Evolutionary conservation across 64 coral and sea anemone genomes (phyloP), one percentile per base, ranked within the genome.

Genomic region (Porites lutea): DNA sequence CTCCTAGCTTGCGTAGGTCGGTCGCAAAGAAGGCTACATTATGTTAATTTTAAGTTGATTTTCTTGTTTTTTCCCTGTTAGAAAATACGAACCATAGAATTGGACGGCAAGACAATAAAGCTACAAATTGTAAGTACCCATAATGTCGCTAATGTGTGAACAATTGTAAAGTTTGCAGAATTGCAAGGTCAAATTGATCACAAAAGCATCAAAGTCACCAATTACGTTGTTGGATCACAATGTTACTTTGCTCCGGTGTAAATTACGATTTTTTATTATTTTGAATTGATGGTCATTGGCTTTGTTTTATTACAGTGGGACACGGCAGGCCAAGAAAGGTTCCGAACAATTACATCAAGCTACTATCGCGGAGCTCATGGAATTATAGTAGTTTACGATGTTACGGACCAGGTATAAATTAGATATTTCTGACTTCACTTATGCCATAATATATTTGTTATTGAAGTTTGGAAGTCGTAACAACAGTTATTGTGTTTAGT

Each of bases 11-110:
- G 45, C 46, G 62, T 46, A 65, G 19, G 21, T 83, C 75, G 79
- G 87, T 74, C 52, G 73, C 68, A 19, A 20, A 64, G 48, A 52
- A 13, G 27, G 63, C 48, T 91, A 65, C 91, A 54, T 69, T 65
- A 51, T n/a, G 21, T 23, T 20, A 52, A 83, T 89, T 74, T 76
- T 67, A 18, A 48, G 8, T 21, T 79, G 69, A n/a, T 67, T 76
- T 79, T 78, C 89, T 15, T 37, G 57, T 19, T 89, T 86, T 91
- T 76, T 16, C 88, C 15, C 60, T 52, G 77, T 16, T 65, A 99
- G 97, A 99, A 99, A 99, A 99, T 99, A 92, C 82, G 97, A 94
- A 99, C 94, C 88, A 99, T 99, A 93, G 97, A 99, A 70, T 87
- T 99, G 89, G 97, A 99, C 86, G 97, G 97, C 27, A 99, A 99